phyloP scores from a whole-genome alignment of 1,140 invertebrate species.

The Drosophila aff. region DNA sequence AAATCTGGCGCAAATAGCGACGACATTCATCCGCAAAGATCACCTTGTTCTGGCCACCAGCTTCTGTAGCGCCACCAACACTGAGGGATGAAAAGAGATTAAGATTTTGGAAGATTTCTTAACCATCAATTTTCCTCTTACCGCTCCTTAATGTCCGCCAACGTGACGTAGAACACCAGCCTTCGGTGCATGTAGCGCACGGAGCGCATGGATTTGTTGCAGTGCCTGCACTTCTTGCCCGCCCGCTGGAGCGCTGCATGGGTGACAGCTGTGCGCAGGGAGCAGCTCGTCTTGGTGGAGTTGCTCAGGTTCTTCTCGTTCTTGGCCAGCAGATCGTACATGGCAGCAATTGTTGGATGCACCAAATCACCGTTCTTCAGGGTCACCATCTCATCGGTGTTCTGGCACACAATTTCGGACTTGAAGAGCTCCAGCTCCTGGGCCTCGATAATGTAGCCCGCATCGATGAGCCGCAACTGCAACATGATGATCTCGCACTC shows the following conservation, averaged over 20 bases:
- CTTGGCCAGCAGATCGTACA: slow-evolving; percentile 61
- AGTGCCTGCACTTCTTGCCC: slow-evolving; percentile 88
- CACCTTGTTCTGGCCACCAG: slow-evolving; percentile 72
- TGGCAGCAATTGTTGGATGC: slow-evolving; percentile 71
- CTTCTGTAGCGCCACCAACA: slow-evolving; percentile 38
- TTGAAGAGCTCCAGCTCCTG: slow-evolving; percentile 88
- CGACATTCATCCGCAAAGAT: slow-evolving; percentile 88
- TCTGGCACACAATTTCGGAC: slow-evolving; percentile 84
- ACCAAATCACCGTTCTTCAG: slow-evolving; percentile 71
- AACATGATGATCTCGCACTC: slow-evolving; percentile 89
- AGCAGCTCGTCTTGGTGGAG: slow-evolving; percentile 87
- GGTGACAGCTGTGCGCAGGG: slow-evolving; percentile 87
- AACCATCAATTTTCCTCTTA: slow-evolving; percentile 9
- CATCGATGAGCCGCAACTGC: slow-evolving; percentile 91
- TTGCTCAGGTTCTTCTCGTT: slow-evolving; percentile 57
- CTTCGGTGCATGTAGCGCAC: slow-evolving; percentile 88
- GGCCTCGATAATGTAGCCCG: slow-evolving; percentile 90
- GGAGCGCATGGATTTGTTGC: slow-evolving; percentile 87
- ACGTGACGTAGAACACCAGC: slow-evolving; percentile 86
- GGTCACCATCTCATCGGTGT: slow-evolving; percentile 62
- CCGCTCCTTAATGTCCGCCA: slow-evolving; percentile 83
- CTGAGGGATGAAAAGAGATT: slow-evolving; percentile 8
- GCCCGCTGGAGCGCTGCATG: slow-evolving; percentile 86
- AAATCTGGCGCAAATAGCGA: slow-evolving; percentile 91
- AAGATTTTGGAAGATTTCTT: background rate